These are phyloP conservation scores for Podilymbus podiceps DNA, from an alignment of 2,113 vertebrate genomes.

Conservation along the genomic window DNA sequence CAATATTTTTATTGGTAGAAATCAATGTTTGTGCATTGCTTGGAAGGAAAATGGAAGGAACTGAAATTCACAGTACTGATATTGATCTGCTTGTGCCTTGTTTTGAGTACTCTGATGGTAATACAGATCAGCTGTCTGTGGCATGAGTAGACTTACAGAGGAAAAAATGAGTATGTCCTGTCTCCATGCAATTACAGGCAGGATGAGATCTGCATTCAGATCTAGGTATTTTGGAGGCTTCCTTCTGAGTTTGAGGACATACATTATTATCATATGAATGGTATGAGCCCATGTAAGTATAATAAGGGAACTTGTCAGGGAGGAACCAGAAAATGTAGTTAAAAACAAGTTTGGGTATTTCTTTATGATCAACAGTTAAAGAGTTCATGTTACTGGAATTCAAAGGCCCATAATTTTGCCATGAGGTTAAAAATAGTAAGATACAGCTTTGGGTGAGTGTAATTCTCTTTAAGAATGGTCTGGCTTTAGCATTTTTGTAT, in stretches of 20 bases:
- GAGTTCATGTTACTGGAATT: conserved; percentile 16
- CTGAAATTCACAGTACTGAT: neutral
- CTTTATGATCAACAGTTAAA: neutral
- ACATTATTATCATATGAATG: neutral
- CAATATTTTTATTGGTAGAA: neutral
- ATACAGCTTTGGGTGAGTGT: neutral
- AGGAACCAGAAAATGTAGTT: conserved; percentile 17
- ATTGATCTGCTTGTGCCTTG: neutral
- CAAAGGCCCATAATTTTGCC: neutral
- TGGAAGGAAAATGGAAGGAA: neutral
- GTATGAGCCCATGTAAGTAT: neutral
- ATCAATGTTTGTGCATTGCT: neutral
- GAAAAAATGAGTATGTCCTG: neutral
- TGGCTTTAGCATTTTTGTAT: neutral
- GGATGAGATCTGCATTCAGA: neutral
- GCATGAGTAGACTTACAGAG: neutral
- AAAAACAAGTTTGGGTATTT: conserved; percentile 12
- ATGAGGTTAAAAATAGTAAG: neutral
- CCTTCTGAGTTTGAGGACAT: neutral
- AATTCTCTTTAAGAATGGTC: neutral
- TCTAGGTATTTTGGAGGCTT: neutral
- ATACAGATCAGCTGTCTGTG: neutral
- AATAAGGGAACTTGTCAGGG: neutral
- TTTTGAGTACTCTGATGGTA: neutral
- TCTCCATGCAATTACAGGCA: neutral